Evolutionary conservation across 2,888 invertebrate species (phyloP).

Genomic region (Papilio elwesi): DNA sequence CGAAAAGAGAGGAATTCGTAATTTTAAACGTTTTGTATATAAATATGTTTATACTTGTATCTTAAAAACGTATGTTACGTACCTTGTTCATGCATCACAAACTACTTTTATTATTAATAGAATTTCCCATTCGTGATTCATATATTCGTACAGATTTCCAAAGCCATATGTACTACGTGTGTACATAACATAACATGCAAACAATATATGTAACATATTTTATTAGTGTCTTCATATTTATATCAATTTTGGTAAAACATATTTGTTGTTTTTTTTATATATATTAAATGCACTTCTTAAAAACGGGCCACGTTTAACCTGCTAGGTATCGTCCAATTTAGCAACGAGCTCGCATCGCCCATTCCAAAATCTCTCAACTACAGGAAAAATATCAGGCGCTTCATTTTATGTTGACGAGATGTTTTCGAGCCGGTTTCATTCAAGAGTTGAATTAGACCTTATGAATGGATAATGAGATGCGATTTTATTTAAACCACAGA

Average conservation of each 20-base stretch:
- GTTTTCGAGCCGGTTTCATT: slow-evolving; percentile 23
- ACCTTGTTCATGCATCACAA: too few relatives aligned
- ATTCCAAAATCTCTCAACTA: slow-evolving; percentile 6
- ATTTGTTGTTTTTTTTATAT: background rate
- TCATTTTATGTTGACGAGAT: slow-evolving; percentile 18
- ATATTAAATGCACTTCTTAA: slow-evolving; percentile 13
- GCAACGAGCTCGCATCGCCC: slow-evolving; percentile 7
- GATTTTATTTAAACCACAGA: slow-evolving; percentile 23
- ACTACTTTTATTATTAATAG: too few relatives aligned
- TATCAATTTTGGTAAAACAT: background rate
- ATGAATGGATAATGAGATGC: slow-evolving; percentile 25
- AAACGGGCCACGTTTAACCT: slow-evolving; percentile 12
- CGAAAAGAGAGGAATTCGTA: too few relatives aligned
- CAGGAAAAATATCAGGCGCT: slow-evolving; percentile 21
- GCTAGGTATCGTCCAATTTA: slow-evolving; percentile 8
- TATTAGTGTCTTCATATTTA: slow-evolving; percentile 6
- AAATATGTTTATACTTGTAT: too few relatives aligned
- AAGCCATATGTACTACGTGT: too few relatives aligned
- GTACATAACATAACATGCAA: too few relatives aligned
- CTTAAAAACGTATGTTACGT: too few relatives aligned
- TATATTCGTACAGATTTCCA: too few relatives aligned
- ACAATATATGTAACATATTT: background rate
- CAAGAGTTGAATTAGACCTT: slow-evolving; percentile 11
- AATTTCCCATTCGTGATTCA: too few relatives aligned
- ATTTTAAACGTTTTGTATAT: too few relatives aligned